These are phyloP conservation scores for Drosophila burlai DNA, from an alignment of 1,140 invertebrate species.

Conservation along the genomic window DNA sequence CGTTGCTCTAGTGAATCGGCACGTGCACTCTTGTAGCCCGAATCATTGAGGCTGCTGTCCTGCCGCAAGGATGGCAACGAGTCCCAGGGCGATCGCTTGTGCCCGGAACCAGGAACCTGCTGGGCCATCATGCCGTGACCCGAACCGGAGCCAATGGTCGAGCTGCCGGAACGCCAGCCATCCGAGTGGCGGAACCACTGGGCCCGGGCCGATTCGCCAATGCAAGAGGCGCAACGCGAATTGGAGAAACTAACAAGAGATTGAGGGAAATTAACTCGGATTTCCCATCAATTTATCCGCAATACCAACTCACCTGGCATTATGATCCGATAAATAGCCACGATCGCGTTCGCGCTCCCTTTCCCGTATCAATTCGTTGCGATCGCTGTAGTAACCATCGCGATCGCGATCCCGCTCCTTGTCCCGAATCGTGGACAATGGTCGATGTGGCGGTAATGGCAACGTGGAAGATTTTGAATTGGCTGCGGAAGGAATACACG, in stretches of 20 bases:
- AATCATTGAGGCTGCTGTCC: slow-evolving; percentile 93
- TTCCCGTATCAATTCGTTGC: slow-evolving; percentile 91
- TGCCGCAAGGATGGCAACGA: slow-evolving; percentile 92
- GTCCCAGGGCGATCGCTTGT: slow-evolving; percentile 93
- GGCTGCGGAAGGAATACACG: slow-evolving; percentile 41
- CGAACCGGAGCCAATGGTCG: slow-evolving; percentile 88
- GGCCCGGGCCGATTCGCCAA: slow-evolving; percentile 92
- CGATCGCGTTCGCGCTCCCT: slow-evolving; percentile 89
- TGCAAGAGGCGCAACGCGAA: slow-evolving; percentile 92
- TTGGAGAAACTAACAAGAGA: slow-evolving; percentile 86
- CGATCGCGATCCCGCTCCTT: slow-evolving; percentile 86
- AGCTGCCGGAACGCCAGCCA: slow-evolving; percentile 93
- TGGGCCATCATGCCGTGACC: slow-evolving; percentile 84
- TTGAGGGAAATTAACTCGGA: neutral
- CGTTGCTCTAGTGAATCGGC: slow-evolving; percentile 94
- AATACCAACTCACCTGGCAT: slow-evolving; percentile 88
- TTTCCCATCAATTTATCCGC: neutral
- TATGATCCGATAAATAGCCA: slow-evolving; percentile 94
- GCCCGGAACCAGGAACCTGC: slow-evolving; percentile 80
- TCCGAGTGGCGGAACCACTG: slow-evolving; percentile 95
- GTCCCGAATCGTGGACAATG: slow-evolving; percentile 75
- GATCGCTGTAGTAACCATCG: slow-evolving; percentile 93
- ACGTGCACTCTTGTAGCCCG: slow-evolving; percentile 93
- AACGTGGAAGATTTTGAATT: slow-evolving; percentile 92
- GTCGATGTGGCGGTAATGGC: slow-evolving; percentile 89